phyloP scores from a whole-genome alignment of 1,140 invertebrate genomes.

The Arctopsyche grandis region DNA sequence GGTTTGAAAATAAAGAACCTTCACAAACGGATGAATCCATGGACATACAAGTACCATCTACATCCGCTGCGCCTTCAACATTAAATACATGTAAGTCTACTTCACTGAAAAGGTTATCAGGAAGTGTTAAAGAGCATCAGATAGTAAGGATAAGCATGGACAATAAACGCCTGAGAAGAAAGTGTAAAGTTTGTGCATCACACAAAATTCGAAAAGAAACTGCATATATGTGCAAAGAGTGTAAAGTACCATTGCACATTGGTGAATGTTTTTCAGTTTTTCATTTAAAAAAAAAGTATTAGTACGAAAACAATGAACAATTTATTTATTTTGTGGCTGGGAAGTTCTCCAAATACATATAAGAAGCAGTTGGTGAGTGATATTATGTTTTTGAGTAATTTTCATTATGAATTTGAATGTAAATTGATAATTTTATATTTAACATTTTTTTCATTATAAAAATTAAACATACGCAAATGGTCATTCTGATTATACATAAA shows the following conservation, averaged over 20 bases:
- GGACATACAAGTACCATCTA: not conserved
- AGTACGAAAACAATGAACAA: not conserved
- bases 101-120: constrained; percentile 40
- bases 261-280: constrained; percentile 6
- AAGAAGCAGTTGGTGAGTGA: too few species aligned
- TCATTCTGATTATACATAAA: too few species aligned
- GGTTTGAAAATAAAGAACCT: constrained; percentile 20
- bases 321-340: too few species aligned
- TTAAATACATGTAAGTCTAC: not conserved
- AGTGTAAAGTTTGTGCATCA: not conserved
- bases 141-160: constrained; percentile 8
- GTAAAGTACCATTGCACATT: constrained; percentile 14
- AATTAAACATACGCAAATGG: too few species aligned
- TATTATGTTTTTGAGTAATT: too few species aligned
- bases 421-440: too few species aligned
- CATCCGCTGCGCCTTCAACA: not conserved
- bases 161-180: not conserved
- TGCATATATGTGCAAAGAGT: not conserved
- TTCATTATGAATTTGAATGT: too few species aligned
- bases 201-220: constrained; percentile 16
- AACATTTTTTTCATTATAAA: too few species aligned
- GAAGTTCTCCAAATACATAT: too few species aligned
- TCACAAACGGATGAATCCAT: not conserved
- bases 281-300: constrained; percentile 22
- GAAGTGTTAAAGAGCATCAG: constrained; percentile 32